Evolutionary conservation across 2,888 invertebrate genomes (phyloP), one percentile per base, ranked within the genome.

Genomic region (Pyrochroa serraticornis): DNA sequence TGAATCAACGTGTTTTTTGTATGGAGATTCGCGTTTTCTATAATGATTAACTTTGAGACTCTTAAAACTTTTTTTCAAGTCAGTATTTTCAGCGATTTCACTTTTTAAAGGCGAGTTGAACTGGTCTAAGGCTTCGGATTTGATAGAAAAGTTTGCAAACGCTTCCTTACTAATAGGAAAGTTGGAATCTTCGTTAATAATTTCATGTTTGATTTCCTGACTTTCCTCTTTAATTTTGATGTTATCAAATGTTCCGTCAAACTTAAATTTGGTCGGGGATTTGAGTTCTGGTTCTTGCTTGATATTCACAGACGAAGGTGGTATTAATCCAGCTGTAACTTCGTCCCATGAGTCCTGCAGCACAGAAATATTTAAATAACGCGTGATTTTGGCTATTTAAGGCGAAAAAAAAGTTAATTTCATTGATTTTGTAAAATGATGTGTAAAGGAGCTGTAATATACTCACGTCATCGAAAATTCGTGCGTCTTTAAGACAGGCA

Each of bases 151-250:
- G 14, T 62, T 60, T 36, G 57, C 60, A 36, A 71, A 70, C 6
- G 67, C n/a, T 42, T 71, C 67, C 36, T 67, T 71, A 42, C 63
- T 69, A 35, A 69, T 69, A n/a, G 69, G 68, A 14, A 70, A 69
- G 39, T 66, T 68, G 9, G 67, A 68, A 6, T 71, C 68, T 35
- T 71, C 69, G 10, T 51, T 51, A 38, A 37, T 14, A 6, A 52
- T 6, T 36, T 64, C 62, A 7, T 43, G 47, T 56, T 64, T 68
- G 7, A 53, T 38, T 37, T 55, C 47, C 14, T 59, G 55, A 55
- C 7, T 50, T 64, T 14, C 36, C 50, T 64, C 12, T 33, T 54
- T 35, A 41, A 35, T 30, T 22, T 44, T 44, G 2, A 6, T 2
- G 8, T 6, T 44, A 22, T 22, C 22, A 22, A 22, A 22, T 5